Conservation (phyloP, 2,888 invertebrate species). For the Halictus quadricinctus region DNA sequence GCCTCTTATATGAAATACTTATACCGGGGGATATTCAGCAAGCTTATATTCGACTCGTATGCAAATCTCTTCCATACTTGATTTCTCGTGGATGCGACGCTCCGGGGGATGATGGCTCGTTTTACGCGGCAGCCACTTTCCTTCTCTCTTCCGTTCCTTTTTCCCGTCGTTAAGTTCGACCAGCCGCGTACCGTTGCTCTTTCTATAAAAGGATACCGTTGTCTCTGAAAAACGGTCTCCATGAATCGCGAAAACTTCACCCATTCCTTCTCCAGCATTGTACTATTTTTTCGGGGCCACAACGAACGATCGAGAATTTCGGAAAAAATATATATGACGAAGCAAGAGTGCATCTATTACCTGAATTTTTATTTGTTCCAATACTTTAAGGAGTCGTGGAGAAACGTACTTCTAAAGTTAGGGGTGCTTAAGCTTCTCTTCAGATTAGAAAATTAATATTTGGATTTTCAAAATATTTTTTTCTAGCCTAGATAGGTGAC, state of each 20-base stretch:
- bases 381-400: background rate
- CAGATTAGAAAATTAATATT: background rate
- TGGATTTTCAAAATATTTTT: background rate
- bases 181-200: conserved; percentile 39
- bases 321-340: background rate
- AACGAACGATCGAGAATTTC: background rate
- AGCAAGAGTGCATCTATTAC: background rate
- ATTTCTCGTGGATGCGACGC: conserved; percentile 77
- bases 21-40: conserved; percentile 77
- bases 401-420: background rate
- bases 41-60: conserved; percentile 80
- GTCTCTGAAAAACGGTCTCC: conserved; percentile 28
- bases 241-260: background rate
- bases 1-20: conserved; percentile 78
- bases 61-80: conserved; percentile 81
- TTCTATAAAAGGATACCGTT: conserved; percentile 26
- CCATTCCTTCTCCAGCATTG: background rate
- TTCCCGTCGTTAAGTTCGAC: conserved; percentile 53
- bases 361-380: background rate
- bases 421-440: background rate
- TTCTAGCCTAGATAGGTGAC: background rate
- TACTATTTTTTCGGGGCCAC: background rate
- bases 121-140: conserved; percentile 65
- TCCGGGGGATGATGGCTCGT: conserved; percentile 68
- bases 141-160: conserved; percentile 35